Base-by-base conservation (phyloP, 2,113 vertebrate genomes). In the Epinephelus cyanopodus region DNA sequence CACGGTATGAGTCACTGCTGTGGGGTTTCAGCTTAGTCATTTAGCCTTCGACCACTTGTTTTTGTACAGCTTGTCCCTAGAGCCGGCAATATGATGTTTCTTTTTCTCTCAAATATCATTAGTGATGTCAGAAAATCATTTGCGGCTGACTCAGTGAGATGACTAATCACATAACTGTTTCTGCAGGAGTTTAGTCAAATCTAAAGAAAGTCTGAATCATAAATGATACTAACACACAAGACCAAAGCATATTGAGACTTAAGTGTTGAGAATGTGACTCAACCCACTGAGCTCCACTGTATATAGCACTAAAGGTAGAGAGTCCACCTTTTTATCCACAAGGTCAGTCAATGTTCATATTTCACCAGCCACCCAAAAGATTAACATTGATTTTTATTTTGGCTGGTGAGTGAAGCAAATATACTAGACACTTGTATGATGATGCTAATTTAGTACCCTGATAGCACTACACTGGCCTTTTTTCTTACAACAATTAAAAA, bases 11-110 rank as follows among this genome's bases (percentile, higher is more conserved):
- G n/a, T 90, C 75, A 69, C 25, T 61, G 74, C 45, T 72, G 3
- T 4, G 37, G 37, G 52, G 81, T 84, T 84, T 61, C 18, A 56
- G 11, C 64, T n/a, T 5, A 60, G 17, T 77, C 7, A 67, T 47
- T 53, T 83, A 33, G 23, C 70, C 39, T 74, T 81, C 75, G 61
- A 75, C 70, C 58, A 72, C 56, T 62, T 60, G 61, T 65, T 85
- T 79, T 79, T 72, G 29, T 54, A 67, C 65, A 48, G 7, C 67
- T 66, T 81, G 23, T 62, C 7, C 65, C 14, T 19, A 63, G 9
- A 57, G 65, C 21, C n/a, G 42, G 23, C 33, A 48, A 75, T 25
- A 45, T 57, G 8, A 17, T 47, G 13, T 3, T 12, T 64, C 18
- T 47, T 54, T 17, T 12, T 13, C 3, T 37, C 12, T 23, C 25